Percentiles rank a stretch among this genome's conserved stretches.
Conservation (phyloP, 2,113 vertebrate species). For the Embiotoca jacksoni region DNA sequence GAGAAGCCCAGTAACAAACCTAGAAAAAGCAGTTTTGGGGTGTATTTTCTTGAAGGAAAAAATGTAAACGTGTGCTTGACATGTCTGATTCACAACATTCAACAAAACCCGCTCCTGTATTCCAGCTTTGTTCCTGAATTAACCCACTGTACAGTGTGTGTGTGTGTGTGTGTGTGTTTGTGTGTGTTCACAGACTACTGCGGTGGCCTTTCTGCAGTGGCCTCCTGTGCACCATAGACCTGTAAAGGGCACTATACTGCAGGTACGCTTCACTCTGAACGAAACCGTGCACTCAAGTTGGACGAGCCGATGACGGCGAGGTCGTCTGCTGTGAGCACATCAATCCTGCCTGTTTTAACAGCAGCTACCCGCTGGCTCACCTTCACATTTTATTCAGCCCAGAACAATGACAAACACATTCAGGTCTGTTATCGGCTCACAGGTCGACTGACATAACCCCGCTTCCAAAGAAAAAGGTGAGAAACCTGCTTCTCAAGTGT, state of each 20-base stretch:
- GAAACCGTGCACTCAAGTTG: conserved; percentile 50
- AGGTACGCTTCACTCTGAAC: conserved; percentile 48
- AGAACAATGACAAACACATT: conserved; percentile 45
- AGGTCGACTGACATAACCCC: conserved; percentile 36
- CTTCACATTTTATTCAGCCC: conserved; percentile 71
- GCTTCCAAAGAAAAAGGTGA: conserved; percentile 23
- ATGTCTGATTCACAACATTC: conserved; percentile 47
- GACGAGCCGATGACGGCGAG: conserved; percentile 62
- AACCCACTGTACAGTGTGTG: conserved; percentile 45
- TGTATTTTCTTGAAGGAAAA: conserved; percentile 28
- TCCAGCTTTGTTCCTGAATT: conserved; percentile 66
- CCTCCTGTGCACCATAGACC: conserved; percentile 51
- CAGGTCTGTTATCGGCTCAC: conserved; percentile 45
- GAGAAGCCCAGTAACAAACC: conserved; percentile 6
- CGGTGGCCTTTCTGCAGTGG: conserved; percentile 53
- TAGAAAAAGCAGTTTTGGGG: conserved; percentile 15
- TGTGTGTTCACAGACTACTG: conserved; percentile 30
- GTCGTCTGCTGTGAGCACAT: conserved; percentile 73
- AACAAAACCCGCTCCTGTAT: conserved; percentile 32
- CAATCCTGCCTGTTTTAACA: conserved; percentile 74
- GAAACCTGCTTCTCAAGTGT: neutral
- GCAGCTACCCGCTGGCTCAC: conserved; percentile 74
- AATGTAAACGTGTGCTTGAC: conserved; percentile 52
- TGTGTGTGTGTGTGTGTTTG: conserved; percentile 9
- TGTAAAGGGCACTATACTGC: conserved; percentile 61